Base-by-base conservation (phyloP, 2,888 invertebrate species). In the Plebejus anna region DNA sequence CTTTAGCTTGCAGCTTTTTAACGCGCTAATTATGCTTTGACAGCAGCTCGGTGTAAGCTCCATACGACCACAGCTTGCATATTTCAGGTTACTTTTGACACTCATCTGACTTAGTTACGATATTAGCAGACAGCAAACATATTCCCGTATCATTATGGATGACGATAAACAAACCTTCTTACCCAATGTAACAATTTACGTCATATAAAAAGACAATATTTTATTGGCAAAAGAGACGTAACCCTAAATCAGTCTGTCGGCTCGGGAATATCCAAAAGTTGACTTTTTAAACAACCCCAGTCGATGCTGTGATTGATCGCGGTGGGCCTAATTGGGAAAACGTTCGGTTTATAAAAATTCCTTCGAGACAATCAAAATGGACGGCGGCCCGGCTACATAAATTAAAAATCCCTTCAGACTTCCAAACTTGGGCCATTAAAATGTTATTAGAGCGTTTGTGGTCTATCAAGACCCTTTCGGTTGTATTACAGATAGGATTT, bases 251-350 rank as follows among this genome's bases (percentile, higher is more conserved):
- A 55, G 73, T 73, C 73, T 51, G 73, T 73, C 51, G 51, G 38
- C 42, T 42, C 42, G 38, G 4, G 51, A 73, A 73, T 73, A 73
- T 78, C 78, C 78, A 79, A 76, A 77, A 78, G 79, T 85, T 84
- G 83, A 81, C 81, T 82, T 82, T 79, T 80, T 80, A 81, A 81
- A 83, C 83, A 83, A 83, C 82, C 83, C 81, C 83, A 82, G 82
- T 86, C 85, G 86, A 87, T 87, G 86, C 83, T 82, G 87, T 88
- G 88, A 89, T 88, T 86, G 86, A 89, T 88, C 85, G 83, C 82
- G 81, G 84, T 82, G 82, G 82, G 82, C 83, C 83, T 88, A 88
- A 89, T 89, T 89, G 86, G 86, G 85, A 85, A 85, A 86, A 82
- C 83, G 85, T 83, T 86, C 55, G 73, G 85, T 87, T 85, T 86